Conservation (phyloP, 2,888 invertebrate species). For the Helobdella robusta region DNA sequence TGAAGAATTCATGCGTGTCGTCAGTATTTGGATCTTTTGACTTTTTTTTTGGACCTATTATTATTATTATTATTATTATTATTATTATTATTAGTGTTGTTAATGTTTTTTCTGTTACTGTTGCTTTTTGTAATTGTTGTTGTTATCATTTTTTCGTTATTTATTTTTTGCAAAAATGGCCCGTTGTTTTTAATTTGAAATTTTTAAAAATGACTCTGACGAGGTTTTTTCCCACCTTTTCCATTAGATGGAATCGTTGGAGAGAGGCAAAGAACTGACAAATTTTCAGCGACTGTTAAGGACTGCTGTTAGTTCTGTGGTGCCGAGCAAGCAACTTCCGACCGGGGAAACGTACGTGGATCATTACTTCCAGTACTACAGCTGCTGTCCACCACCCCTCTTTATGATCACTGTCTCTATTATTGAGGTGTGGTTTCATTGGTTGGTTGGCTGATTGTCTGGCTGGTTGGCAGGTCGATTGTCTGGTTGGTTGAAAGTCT, state of each 20-base stretch:
- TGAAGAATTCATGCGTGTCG: conserved; percentile 49
- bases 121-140: too few species aligned
- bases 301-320: conserved; percentile 48
- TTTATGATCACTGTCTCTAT: conserved; percentile 82
- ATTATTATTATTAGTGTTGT: too few species aligned
- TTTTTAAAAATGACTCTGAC: background rate
- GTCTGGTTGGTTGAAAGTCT: too few species aligned
- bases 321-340: conserved; percentile 42
- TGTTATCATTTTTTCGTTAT: too few species aligned
- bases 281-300: conserved; percentile 42
- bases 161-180: too few species aligned
- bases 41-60: too few species aligned
- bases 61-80: too few species aligned
- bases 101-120: too few species aligned
- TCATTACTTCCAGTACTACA: conserved; percentile 80
- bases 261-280: conserved; percentile 34
- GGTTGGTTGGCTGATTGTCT: background rate
- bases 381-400: conserved; percentile 77
- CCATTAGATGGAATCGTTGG: conserved; percentile 35
- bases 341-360: conserved; percentile 43
- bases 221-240: background rate
- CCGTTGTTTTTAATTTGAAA: too few species aligned
- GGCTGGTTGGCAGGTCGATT: too few species aligned
- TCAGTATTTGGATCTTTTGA: too few species aligned
- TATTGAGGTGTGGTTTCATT: conserved; percentile 64